A percentile compares a stretch with the other conserved stretches of the same genome.
Evolutionary conservation across 2,888 invertebrate genomes (phyloP).

Genomic region (Drosophila rellima): DNA sequence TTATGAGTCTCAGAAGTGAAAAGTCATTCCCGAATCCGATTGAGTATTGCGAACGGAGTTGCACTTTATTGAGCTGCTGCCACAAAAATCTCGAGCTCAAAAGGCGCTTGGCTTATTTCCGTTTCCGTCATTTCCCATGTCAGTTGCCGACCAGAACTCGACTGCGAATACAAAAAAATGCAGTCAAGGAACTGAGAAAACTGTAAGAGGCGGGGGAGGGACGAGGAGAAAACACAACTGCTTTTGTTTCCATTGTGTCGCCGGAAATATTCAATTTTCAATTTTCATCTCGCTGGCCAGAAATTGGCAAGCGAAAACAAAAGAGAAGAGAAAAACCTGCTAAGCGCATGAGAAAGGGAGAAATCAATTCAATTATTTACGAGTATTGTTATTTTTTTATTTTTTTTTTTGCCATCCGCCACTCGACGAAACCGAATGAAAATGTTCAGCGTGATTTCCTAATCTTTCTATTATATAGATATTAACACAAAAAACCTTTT

Average conservation of each 20-base stretch:
- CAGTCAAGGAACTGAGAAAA: constrained; percentile 15
- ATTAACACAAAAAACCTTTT: not conserved
- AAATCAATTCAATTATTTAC: constrained; percentile 76
- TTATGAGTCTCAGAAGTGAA: constrained; percentile 10
- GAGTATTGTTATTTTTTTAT: constrained; percentile 28
- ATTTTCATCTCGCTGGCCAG: constrained; percentile 76
- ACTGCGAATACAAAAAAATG: constrained; percentile 18
- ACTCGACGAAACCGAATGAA: constrained; percentile 1
- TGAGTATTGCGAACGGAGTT: constrained; percentile 7
- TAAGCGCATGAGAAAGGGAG: constrained; percentile 42
- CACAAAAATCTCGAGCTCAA: constrained; percentile 38
- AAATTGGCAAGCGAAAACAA: constrained; percentile 77
- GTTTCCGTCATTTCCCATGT: constrained; percentile 53
- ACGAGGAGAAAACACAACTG: constrained; percentile 10
- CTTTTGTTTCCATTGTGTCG: constrained; percentile 68
- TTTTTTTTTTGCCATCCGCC: constrained; percentile 29
- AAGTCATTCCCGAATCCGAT: constrained; percentile 17
- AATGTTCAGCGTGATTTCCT: constrained; percentile 14
- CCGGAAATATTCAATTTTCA: constrained; percentile 82
- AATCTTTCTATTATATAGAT: not conserved
- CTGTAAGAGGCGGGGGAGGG: not conserved
- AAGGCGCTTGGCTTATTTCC: constrained; percentile 78
- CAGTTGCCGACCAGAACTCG: constrained; percentile 10
- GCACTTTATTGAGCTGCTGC: constrained; percentile 24
- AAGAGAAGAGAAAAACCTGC: constrained; percentile 49